These are phyloP conservation scores for Xiphophorus hellerii DNA, from an alignment of 2,113 vertebrate species.

Conservation along the genomic window DNA sequence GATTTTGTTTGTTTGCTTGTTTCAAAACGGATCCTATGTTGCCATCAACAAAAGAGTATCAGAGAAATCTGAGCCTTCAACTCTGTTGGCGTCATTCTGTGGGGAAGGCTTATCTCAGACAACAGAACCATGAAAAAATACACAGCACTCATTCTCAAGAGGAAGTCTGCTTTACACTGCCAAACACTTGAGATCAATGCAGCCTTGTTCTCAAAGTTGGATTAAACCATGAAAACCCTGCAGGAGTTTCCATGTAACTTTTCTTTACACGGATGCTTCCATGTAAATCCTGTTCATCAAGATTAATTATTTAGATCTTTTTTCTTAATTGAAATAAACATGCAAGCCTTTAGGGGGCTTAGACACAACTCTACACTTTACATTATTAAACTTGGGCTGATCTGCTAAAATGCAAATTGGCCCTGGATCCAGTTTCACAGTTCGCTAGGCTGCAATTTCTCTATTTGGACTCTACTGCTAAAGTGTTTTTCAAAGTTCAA, in stretches of 20 bases:
- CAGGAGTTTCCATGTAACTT: neutral
- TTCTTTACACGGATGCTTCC: neutral
- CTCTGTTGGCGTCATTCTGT: neutral
- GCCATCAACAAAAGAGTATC: neutral
- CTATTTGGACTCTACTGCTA: too few relatives aligned
- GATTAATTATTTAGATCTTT: neutral
- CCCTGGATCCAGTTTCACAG: neutral
- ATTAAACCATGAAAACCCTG: slow-evolving; percentile 7
- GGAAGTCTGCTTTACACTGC: slow-evolving; percentile 16
- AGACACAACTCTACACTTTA: neutral
- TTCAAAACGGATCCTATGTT: neutral
- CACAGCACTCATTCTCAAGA: neutral
- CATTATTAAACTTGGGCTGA: neutral
- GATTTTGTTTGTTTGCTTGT: neutral
- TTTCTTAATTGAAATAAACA: neutral
- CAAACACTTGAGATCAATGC: slow-evolving; percentile 22
- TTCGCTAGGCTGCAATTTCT: neutral
- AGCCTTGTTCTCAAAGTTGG: neutral
- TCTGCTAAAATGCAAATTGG: neutral
- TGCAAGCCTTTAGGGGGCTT: neutral
- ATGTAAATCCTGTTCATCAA: neutral
- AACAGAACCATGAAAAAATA: neutral
- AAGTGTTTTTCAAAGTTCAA: neutral
- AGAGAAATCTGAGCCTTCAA: neutral
- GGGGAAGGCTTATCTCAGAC: slow-evolving; percentile 4